These are phyloP conservation scores for Apamea crenata DNA, from an alignment of 2,888 invertebrate genomes.

Conservation along the genomic window DNA sequence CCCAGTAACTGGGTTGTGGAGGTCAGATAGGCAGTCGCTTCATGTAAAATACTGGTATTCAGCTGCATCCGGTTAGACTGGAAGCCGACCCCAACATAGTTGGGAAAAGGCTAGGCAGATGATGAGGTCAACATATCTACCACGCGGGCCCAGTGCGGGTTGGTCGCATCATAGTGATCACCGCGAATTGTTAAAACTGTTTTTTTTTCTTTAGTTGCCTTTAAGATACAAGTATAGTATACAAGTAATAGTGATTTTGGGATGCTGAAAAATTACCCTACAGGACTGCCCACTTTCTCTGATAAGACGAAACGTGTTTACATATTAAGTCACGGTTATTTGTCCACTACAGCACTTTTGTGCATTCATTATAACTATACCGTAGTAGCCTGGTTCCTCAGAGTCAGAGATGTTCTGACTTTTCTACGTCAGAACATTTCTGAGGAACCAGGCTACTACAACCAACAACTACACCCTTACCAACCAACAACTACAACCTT, in stretches of 20 bases:
- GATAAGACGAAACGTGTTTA: background rate
- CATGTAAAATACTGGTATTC: too few species aligned
- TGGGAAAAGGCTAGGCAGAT: too few species aligned
- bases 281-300: background rate
- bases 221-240: background rate
- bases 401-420: background rate
- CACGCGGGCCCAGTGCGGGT: background rate
- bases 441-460: too few species aligned
- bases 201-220: background rate
- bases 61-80: too few species aligned
- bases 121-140: background rate
- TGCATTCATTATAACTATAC: slow-evolving; percentile 14
- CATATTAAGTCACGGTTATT: background rate
- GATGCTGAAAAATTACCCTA: background rate
- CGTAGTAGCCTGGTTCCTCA: background rate
- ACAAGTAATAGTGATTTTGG: too few species aligned
- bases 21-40: too few species aligned
- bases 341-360: background rate
- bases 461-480: too few species aligned
- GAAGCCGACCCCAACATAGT: too few species aligned
- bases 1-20: too few species aligned
- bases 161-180: background rate
- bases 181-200: background rate
- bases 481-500: too few species aligned
- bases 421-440: too few species aligned